These are phyloP conservation scores for Oryzias woworae DNA, from an alignment of 2,113 vertebrate species.

Conservation along the genomic window DNA sequence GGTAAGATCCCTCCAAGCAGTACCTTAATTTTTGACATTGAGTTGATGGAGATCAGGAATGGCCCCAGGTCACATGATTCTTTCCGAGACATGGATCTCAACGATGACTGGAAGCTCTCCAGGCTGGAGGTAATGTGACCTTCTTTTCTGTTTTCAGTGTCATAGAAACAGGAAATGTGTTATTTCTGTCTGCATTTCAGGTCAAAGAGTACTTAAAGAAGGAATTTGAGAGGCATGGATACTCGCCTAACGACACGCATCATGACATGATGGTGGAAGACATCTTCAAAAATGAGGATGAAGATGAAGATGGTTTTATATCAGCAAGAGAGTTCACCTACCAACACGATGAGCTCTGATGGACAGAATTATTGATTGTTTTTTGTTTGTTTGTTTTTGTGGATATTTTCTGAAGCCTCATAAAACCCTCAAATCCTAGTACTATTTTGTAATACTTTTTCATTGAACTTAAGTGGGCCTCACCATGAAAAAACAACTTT, in stretches of 20 bases:
- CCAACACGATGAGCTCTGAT: conserved; percentile 90
- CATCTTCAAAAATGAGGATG: conserved; percentile 97
- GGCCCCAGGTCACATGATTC: conserved; percentile 95
- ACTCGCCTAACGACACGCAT: conserved; percentile 89
- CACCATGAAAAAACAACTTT: no score
- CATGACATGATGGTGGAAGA: conserved; percentile 92
- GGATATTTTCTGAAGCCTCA: neutral
- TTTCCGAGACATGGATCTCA: conserved; percentile 95
- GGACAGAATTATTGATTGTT: neutral
- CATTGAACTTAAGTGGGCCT: no score
- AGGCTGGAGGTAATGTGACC: conserved; percentile 82
- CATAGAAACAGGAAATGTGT: no score
- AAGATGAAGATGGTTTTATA: conserved; percentile 93
- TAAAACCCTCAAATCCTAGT: no score
- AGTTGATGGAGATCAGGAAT: conserved; percentile 92
- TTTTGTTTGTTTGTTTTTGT: neutral
- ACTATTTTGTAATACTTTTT: no score
- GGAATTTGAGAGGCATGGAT: conserved; percentile 93
- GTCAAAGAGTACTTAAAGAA: conserved; percentile 92
- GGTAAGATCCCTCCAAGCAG: conserved; percentile 94
- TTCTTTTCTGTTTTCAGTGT: neutral
- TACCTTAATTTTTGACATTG: conserved; percentile 90
- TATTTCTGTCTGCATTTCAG: conserved; percentile 61
- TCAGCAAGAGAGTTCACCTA: conserved; percentile 94
- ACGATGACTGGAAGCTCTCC: conserved; percentile 97